phyloP scores from a whole-genome alignment of 2,797 vertebrate species.

The Eospalax fontanierii region DNA sequence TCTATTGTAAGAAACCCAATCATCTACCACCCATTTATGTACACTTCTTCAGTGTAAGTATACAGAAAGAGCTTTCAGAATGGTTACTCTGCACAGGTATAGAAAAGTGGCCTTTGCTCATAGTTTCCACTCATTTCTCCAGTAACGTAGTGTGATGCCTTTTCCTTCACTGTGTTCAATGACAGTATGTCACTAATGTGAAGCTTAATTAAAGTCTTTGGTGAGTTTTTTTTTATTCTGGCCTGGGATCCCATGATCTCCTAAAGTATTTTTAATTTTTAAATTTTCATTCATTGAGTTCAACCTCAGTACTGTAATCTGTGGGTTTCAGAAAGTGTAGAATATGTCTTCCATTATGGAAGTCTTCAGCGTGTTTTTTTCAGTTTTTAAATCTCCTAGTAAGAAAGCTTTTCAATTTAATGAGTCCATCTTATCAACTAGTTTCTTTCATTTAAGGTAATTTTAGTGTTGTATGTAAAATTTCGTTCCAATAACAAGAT shows the following conservation, averaged over 20 bases:
- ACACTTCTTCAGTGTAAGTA: not conserved
- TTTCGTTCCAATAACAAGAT: not conserved
- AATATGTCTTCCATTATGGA: not conserved
- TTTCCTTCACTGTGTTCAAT: not conserved
- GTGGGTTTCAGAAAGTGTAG: not conserved
- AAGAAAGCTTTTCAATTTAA: not conserved
- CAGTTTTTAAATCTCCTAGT: too few relatives aligned
- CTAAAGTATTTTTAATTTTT: not conserved
- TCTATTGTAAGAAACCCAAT: not conserved
- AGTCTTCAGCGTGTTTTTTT: too few relatives aligned
- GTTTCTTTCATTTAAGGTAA: not conserved
- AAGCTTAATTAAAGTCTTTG: not conserved
- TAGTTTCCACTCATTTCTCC: not conserved
- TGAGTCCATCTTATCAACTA: not conserved
- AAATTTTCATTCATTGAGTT: not conserved
- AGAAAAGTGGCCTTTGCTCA: not conserved
- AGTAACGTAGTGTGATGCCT: not conserved
- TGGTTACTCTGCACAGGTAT: not conserved
- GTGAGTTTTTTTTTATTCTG: not conserved
- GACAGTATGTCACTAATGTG: not conserved
- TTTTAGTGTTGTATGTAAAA: not conserved
- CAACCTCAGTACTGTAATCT: not conserved
- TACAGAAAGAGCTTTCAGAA: not conserved
- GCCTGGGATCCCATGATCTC: not conserved
- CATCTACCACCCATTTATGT: not conserved